Base-by-base conservation (phyloP, 2,797 vertebrate genomes). In the Percopsis omiscomaycus region DNA sequence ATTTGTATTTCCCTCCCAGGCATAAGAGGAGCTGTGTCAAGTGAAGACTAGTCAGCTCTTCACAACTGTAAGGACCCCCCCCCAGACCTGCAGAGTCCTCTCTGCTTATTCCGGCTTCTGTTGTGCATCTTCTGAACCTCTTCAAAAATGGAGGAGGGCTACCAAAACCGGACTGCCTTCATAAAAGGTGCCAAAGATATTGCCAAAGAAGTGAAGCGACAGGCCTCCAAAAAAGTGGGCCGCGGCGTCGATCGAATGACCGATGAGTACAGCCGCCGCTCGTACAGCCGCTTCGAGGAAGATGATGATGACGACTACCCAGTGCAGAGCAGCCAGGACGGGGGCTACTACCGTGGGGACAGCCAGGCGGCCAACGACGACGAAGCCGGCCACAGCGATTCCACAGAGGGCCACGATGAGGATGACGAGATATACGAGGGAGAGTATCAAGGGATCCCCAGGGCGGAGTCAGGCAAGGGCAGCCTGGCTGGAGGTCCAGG, bases 381-480 rank as follows among this genome's bases (percentile, higher is more conserved):
- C 0, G 97, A 97, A 10, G 97, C 93, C 0, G 96, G 92, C 0
- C 96, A 96, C 79, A 98, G 97, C 0, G 97, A 98, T 0, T 97
- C 96, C 77, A 98, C 97, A 0, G 97, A 98, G 64, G 97, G 97
- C 2, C 97, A 98, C 0, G 97, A 98, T 0, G 97, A 98, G 74
- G 97, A 98, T 0, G 97, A 98, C 0, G 97, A 98, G 81, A 97
- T 98, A 88, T 98, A 98, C 0, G 97, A 98, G 77, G 97, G 97
- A 2, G 96, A 98, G 49, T 98, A 98, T 78, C 97, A 98, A 74
- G 97, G 97, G 4, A 98, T 98, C 62, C 97, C 97, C n/a, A 87
- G 94, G 55, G 94, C 94, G 0, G 95, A 97, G 6, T 95, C 94
- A 0, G 90, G 91, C 73, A 95, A 96, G 52, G 93, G 86, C 0